These are phyloP conservation scores for Ametastegia equiseti DNA, from an alignment of 2,888 invertebrate genomes.

Conservation along the genomic window DNA sequence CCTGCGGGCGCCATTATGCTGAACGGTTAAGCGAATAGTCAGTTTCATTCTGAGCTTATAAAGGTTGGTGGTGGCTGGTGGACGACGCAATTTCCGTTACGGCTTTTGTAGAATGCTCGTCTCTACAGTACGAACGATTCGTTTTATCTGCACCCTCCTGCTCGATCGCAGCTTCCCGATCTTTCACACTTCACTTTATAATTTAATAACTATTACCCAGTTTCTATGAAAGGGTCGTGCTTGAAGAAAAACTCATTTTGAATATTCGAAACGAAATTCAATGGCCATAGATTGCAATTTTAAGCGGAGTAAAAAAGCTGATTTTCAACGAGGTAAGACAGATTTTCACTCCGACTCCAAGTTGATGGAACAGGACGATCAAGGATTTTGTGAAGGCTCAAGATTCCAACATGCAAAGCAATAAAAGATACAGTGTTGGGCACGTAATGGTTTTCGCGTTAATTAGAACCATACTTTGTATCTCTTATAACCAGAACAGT, in stretches of 20 bases:
- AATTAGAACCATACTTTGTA: conserved; percentile 44
- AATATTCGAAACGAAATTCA: background rate
- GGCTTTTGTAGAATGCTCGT: conserved; percentile 23
- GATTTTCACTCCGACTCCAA: background rate
- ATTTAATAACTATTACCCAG: conserved; percentile 29
- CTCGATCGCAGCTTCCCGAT: background rate
- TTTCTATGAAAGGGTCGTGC: background rate
- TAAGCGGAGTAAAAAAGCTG: background rate
- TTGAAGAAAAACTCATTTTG: background rate
- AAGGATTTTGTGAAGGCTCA: background rate
- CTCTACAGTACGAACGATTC: conserved; percentile 1
- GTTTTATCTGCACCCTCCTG: conserved; percentile 1
- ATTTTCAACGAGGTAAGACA: background rate
- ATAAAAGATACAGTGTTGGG: conserved; percentile 30
- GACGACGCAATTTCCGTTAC: conserved; percentile 44
- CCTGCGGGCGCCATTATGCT: conserved; percentile 41
- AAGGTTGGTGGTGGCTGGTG: conserved; percentile 22
- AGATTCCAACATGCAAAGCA: background rate
- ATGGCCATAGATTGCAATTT: background rate
- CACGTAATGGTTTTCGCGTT: conserved; percentile 28
- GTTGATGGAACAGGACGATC: background rate
- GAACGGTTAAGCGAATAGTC: conserved; percentile 43
- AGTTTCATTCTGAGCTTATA: conserved; percentile 42
- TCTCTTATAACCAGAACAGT: conserved; percentile 18
- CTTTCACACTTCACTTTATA: conserved; percentile 14